These are phyloP conservation scores for Oncorhynchus nerka DNA, from an alignment of 2,113 vertebrate species.

Conservation along the genomic window DNA sequence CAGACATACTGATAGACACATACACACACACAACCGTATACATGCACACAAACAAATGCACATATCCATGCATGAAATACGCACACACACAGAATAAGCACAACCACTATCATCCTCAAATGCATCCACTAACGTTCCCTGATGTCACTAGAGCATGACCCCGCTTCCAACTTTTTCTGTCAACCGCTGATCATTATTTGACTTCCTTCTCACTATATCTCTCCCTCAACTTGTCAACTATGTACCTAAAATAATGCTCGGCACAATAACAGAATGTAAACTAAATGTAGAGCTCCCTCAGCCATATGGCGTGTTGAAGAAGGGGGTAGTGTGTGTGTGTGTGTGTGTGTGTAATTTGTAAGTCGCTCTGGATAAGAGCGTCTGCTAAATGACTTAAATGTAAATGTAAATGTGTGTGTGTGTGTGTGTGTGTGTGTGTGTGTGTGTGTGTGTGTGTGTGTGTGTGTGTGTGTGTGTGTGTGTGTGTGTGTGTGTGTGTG, in stretches of 20 bases:
- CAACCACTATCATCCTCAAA: not conserved
- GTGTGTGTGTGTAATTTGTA: conserved; percentile 10
- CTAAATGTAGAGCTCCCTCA: no score
- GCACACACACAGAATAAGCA: no score
- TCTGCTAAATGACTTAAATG: no score
- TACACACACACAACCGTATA: conserved; percentile 43
- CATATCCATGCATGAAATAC: conserved; percentile 35
- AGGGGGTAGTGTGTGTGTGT: no score
- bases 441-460: no score
- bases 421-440: not conserved
- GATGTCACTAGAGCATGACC: not conserved
- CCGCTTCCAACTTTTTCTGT: not conserved
- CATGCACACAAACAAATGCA: conserved; percentile 33
- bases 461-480: not conserved
- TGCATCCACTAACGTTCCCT: not conserved
- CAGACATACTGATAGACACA: not conserved
- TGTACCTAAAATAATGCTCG: no score
- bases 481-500: not conserved
- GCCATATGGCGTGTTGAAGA: no score
- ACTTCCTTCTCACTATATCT: not conserved
- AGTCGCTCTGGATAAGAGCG: no score
- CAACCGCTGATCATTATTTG: not conserved
- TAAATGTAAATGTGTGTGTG: no score
- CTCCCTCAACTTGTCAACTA: not conserved
- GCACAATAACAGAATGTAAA: not conserved